Evolutionary conservation across 2,888 invertebrate species (phyloP).

Genomic region (Troides helena): DNA sequence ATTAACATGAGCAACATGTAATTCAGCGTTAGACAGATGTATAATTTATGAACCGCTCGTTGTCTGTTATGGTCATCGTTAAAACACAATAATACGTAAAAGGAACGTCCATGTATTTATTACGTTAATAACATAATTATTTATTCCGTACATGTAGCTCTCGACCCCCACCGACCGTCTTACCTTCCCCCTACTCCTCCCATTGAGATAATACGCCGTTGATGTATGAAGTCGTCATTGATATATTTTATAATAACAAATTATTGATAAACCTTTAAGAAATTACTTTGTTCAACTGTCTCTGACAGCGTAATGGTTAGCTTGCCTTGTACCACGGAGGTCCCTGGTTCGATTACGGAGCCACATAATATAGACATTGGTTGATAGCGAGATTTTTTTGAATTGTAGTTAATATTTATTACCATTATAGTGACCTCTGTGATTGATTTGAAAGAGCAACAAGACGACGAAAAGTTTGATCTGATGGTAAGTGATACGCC

Average conservation of each 20-base stretch:
- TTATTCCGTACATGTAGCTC: conserved; percentile 9
- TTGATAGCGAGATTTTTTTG: no score
- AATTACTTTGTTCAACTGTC: background rate
- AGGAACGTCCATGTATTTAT: conserved; percentile 22
- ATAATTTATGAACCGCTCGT: conserved; percentile 2
- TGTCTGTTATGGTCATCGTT: conserved; percentile 20
- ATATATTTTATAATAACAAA: background rate
- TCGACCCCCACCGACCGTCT: no score
- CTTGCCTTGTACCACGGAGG: no score
- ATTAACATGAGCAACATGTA: conserved; percentile 5
- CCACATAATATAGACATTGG: no score
- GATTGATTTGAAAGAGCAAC: no score
- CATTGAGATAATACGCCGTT: background rate
- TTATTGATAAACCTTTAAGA: background rate
- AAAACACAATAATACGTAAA: conserved; percentile 13
- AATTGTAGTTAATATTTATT: no score
- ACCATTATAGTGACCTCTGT: no score
- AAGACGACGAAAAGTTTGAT: no score
- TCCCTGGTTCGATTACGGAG: no score
- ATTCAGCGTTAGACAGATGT: background rate
- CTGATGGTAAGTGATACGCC: no score
- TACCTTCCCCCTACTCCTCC: background rate
- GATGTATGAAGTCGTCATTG: background rate
- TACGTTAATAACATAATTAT: conserved; percentile 7
- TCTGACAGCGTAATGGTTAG: no score